Evolutionary conservation across 2,113 vertebrate genomes (phyloP), one percentile per base, ranked within the genome.

Genomic region (Picathartes gymnocephalus): DNA sequence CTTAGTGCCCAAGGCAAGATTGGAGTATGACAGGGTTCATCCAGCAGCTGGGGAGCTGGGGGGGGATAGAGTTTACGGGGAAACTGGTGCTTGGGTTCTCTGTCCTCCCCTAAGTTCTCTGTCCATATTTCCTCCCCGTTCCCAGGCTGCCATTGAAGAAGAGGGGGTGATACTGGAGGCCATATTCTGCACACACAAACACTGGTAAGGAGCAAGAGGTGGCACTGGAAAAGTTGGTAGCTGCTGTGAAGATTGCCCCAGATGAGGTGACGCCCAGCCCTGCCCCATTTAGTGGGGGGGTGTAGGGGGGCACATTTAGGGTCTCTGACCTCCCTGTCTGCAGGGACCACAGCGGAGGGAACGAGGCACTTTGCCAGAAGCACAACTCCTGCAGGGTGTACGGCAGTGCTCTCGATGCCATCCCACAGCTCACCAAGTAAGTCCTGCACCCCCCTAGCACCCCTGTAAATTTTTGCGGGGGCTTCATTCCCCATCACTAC

Each of bases 301-400:
- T 5, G 25, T n/a, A 10, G 15, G 3, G 44, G 11, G 6, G 4
- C 18, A 40, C 22, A 9, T 33, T 51, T 48, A 35, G 40, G 45
- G 24, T 19, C 4, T 13, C 45, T 86, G 68, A 58, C n/a, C 37
- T 60, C 62, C 56, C 48, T 13, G 19, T 73, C 79, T 25, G 0
- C 96, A 99, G 99, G 99, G 99, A 99, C 97, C 99, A 99, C 98
- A 99, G 99, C 2, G 99, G 99, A 31, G 99, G 99, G 40, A 99
- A 99, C 16, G 97, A 98, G 3, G 98, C 72, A 1, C 97, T 99
- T 76, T 98, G 98, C 93, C 98, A 97, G 95, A 93, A 92, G 64
- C 96, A 99, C 94, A 83, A 74, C 69, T 98, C 98, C 68, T 99
- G 99, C 87, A 97, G 97, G 64, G 98, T 99, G 22, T 99, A 99